These are phyloP conservation scores for Picus viridis DNA, from an alignment of 2,797 vertebrate species.

Conservation along the genomic window DNA sequence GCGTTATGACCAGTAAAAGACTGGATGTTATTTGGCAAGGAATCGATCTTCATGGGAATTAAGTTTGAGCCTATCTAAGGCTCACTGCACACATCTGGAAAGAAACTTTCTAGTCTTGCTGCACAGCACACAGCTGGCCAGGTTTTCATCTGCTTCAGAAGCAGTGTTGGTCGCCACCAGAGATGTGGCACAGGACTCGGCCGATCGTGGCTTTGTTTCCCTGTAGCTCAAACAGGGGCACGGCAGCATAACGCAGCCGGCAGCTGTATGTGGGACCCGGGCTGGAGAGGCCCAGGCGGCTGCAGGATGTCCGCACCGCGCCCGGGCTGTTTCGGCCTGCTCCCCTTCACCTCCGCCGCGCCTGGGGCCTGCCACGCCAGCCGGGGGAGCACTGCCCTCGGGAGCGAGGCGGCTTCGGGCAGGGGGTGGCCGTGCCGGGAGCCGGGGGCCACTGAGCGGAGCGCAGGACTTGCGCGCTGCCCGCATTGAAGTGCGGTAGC, in stretches of 20 bases:
- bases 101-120: background rate
- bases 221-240: background rate
- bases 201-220: background rate
- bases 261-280: background rate
- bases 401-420: background rate
- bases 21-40: background rate
- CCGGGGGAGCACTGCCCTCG: background rate
- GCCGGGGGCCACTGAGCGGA: background rate
- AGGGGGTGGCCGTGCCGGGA: background rate
- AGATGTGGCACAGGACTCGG: accelerated
- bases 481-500: background rate
- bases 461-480: background rate
- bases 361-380: background rate
- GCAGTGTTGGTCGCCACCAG: background rate
- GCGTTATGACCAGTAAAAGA: background rate
- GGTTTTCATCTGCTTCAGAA: background rate
- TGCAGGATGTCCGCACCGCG: background rate
- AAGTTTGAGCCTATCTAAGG: background rate
- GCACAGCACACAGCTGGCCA: background rate
- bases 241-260: background rate
- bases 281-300: background rate
- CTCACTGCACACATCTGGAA: background rate
- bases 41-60: background rate
- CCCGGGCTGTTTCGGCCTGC: background rate
- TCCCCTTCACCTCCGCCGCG: background rate